These are phyloP conservation scores for Chelon labrosus DNA, from an alignment of 2,797 vertebrate genomes.

Conservation along the genomic window DNA sequence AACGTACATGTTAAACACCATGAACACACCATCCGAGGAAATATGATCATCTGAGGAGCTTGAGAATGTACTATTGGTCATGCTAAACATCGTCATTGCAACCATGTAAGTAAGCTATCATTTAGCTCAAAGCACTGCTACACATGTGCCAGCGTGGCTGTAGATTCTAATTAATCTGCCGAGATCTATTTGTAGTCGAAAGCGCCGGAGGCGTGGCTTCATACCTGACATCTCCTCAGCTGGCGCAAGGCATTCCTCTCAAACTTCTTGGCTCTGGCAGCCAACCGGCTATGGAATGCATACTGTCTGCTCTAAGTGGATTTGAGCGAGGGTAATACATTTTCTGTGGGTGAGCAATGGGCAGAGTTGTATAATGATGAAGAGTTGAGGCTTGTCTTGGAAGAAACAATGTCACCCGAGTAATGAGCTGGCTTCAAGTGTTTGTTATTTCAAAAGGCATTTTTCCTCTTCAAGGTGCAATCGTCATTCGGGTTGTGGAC, in stretches of 20 bases:
- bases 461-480: conserved; percentile 70
- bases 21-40: too few relatives aligned
- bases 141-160: neutral
- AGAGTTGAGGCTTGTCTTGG: conserved; percentile 91
- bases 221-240: conserved; percentile 63
- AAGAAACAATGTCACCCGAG: conserved; percentile 85
- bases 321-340: conserved; percentile 89
- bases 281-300: conserved; percentile 88
- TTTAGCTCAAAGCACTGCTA: neutral
- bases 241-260: conserved; percentile 60
- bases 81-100: too few relatives aligned
- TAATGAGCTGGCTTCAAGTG: conserved; percentile 80
- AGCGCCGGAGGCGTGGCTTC: conserved; percentile 37
- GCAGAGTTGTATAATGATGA: conserved; percentile 89
- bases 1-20: too few relatives aligned
- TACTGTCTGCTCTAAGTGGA: conserved; percentile 85
- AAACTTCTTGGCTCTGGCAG: conserved; percentile 76
- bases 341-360: conserved; percentile 88
- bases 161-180: conserved; percentile 11
- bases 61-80: too few relatives aligned
- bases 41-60: too few relatives aligned
- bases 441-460: conserved; percentile 81
- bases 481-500: conserved; percentile 64
- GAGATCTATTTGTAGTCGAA: conserved; percentile 31
- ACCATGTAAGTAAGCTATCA: too few relatives aligned